Conservation (phyloP, 2,113 vertebrate genomes). For the Merops nubicus region DNA sequence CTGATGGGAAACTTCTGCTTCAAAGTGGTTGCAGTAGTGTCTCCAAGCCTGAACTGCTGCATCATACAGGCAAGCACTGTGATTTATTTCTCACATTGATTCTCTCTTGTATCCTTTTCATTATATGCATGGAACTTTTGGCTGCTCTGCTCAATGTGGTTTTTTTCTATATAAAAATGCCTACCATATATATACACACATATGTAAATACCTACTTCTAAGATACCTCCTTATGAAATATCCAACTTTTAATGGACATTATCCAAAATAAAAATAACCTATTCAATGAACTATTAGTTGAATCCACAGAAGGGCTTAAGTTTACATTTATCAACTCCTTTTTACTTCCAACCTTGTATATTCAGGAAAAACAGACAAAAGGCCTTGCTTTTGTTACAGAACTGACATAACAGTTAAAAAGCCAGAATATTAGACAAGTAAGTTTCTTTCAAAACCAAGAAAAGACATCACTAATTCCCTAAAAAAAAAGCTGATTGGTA, state of each 20-base stretch:
- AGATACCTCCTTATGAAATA: background rate
- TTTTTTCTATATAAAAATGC: background rate
- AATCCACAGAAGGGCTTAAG: background rate
- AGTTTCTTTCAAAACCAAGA: background rate
- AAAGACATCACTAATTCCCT: background rate
- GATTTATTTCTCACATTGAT: background rate
- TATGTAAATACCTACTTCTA: background rate
- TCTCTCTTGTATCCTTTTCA: background rate
- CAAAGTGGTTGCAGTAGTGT: background rate
- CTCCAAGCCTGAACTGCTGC: background rate
- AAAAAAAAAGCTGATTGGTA: background rate
- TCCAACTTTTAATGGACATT: background rate
- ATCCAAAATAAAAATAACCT: background rate
- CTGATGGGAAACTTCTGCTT: background rate
- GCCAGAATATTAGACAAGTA: background rate
- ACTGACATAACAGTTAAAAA: background rate
- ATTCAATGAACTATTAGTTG: background rate
- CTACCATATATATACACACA: background rate
- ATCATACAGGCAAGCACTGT: background rate
- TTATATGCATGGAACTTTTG: background rate
- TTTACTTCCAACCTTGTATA: background rate
- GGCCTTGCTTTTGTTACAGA: background rate
- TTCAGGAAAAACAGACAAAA: background rate
- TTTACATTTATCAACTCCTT: background rate
- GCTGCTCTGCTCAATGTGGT: background rate